Conservation (phyloP, 2,888 invertebrate species). For the Leptopterna dolabrata region DNA sequence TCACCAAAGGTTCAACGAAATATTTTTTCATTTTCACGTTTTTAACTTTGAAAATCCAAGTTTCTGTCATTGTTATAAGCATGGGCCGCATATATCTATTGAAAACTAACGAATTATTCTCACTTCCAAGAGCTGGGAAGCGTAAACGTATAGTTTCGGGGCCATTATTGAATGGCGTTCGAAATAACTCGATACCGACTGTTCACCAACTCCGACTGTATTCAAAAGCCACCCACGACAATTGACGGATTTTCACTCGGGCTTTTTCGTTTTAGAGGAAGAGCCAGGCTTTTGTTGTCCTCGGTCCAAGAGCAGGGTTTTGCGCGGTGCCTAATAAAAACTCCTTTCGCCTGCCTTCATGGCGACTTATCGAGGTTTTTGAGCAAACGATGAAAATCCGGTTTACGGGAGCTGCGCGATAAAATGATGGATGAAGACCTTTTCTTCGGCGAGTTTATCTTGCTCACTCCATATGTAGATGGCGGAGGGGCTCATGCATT, state of each 20-base stretch:
- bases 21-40: no score
- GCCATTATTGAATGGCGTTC: no score
- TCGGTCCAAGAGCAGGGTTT: not conserved
- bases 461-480: conserved; percentile 39
- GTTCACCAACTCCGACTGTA: not conserved
- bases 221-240: not conserved
- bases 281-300: not conserved
- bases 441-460: conserved; percentile 13
- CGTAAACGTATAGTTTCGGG: no score
- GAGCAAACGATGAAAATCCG: conserved; percentile 11
- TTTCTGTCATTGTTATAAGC: no score
- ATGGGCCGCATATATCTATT: no score
- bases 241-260: not conserved
- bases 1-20: no score
- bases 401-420: not conserved
- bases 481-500: not conserved
- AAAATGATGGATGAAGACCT: conserved; percentile 25
- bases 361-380: not conserved
- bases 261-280: not conserved
- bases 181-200: not conserved
- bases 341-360: not conserved
- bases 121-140: no score
- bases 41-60: no score
- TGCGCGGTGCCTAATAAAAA: not conserved
- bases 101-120: no score